phyloP scores from a whole-genome alignment of 2,113 vertebrate species.

The Gila orcuttii region DNA sequence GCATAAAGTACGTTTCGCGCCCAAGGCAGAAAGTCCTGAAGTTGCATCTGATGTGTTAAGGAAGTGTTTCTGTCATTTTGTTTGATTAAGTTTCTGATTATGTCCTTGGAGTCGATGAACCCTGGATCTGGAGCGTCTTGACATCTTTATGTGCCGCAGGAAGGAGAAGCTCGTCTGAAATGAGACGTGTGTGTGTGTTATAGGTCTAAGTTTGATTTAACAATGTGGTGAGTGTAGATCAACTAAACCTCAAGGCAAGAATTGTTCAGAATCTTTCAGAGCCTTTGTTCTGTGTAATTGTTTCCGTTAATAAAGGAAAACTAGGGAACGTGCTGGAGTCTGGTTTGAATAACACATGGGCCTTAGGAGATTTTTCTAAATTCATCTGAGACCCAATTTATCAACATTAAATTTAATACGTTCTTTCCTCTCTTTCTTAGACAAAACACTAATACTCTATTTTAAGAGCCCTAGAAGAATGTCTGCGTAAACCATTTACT shows the following conservation, averaged over 20 bases:
- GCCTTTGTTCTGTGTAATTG: background rate
- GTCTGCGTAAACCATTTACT: background rate
- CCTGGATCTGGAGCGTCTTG: too few species aligned
- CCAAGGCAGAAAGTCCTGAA: background rate
- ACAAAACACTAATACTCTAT: conserved; percentile 33
- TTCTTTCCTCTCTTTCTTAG: background rate
- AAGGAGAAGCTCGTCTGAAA: background rate
- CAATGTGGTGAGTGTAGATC: background rate
- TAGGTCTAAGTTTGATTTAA: background rate
- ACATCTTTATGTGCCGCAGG: background rate
- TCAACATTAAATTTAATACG: background rate
- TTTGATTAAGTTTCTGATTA: background rate
- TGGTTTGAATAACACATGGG: conserved; percentile 1
- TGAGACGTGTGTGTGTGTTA: too few species aligned
- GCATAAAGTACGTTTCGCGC: too few species aligned
- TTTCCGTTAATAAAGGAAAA: conserved; percentile 39
- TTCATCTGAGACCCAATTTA: conserved; percentile 15
- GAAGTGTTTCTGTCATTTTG: background rate
- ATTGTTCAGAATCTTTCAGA: background rate
- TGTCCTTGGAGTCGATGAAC: background rate
- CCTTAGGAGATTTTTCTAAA: conserved; percentile 30
- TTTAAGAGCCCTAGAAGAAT: conserved; percentile 7
- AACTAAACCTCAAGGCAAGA: background rate
- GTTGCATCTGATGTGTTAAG: background rate
- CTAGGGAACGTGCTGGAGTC: background rate